Conservation (phyloP, 1,140 invertebrate species). For the Ladona fulva region DNA sequence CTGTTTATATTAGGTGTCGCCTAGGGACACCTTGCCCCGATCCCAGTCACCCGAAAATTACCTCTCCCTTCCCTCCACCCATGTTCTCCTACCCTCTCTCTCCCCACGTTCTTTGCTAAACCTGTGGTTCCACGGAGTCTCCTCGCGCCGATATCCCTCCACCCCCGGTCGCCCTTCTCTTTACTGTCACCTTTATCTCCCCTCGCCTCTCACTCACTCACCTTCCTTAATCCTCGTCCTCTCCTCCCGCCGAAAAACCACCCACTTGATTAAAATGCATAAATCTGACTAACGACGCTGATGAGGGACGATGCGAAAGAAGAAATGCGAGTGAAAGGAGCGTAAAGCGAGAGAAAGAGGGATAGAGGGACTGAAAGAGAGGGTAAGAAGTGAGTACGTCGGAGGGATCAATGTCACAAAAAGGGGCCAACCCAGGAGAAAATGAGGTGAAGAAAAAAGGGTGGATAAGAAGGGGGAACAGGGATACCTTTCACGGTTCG, state of each 20-base stretch:
- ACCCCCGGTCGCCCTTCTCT: no score
- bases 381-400: neutral
- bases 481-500: neutral
- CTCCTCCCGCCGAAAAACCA: neutral
- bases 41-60: neutral
- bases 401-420: neutral
- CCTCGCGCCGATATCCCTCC: no score
- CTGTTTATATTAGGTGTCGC: constrained; percentile 9
- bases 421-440: neutral
- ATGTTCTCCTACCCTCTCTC: neutral
- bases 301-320: neutral
- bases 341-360: neutral
- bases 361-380: neutral
- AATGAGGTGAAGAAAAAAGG: no score
- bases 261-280: constrained; percentile 2
- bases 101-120: neutral
- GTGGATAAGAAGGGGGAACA: neutral
- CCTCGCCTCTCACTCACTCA: neutral
- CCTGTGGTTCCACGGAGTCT: no score
- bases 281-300: neutral
- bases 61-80: neutral
- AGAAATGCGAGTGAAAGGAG: neutral
- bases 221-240: no score
- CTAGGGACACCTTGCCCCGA: neutral
- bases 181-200: neutral